These are phyloP conservation scores for Hypsibius dujardini DNA, from an alignment of 1,140 invertebrate genomes.

Conservation along the genomic window DNA sequence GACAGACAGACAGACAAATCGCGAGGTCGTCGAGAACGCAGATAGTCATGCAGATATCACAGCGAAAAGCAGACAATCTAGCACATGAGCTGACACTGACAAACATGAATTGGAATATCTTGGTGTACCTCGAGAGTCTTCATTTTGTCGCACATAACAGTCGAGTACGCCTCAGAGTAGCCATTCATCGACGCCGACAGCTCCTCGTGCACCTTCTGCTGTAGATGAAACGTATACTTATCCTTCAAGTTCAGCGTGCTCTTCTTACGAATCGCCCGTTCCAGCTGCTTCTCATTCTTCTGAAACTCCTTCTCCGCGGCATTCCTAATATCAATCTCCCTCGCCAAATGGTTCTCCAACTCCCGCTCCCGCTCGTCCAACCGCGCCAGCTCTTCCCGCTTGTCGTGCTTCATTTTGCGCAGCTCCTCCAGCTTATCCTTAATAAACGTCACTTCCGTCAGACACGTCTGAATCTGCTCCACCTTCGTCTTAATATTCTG, in stretches of 20 bases:
- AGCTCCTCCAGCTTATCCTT: not conserved
- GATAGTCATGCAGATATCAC: too few relatives aligned
- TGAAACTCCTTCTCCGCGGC: not conserved
- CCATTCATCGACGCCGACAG: not conserved
- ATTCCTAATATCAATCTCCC: not conserved
- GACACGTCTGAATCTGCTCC: not conserved
- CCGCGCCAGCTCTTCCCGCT: not conserved
- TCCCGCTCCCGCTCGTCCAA: not conserved
- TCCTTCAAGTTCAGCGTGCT: not conserved
- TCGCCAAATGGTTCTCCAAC: not conserved
- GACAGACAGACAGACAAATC: too few relatives aligned
- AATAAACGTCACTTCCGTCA: not conserved
- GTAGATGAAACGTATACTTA: not conserved
- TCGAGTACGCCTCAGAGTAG: not conserved
- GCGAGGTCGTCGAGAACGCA: too few relatives aligned
- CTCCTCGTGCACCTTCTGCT: constrained; percentile 8
- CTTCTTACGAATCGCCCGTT: not conserved
- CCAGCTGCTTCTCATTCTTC: not conserved
- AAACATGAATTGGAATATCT: too few relatives aligned
- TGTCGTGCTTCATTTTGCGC: not conserved
- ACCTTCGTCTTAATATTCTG: not conserved
- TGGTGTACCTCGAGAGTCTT: not conserved
- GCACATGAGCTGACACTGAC: too few relatives aligned
- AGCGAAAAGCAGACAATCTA: too few relatives aligned
- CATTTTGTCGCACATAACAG: constrained; percentile 7